Evolutionary conservation across 2,797 vertebrate species (phyloP), one percentile per base, ranked within the genome.

Genomic region (Euphonia xanthogaster): DNA sequence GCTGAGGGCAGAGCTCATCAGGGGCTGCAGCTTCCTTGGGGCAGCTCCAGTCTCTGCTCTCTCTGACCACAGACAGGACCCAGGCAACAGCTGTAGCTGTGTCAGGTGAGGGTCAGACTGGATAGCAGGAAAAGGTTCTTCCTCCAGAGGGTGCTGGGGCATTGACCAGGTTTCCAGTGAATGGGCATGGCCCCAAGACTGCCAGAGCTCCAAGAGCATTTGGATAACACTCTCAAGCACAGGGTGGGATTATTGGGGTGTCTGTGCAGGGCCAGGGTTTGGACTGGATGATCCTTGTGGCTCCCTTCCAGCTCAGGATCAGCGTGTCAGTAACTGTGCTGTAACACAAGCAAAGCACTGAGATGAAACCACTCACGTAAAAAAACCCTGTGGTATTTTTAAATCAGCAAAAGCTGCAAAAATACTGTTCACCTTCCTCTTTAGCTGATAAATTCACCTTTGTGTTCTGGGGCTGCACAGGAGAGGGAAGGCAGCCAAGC

Each of bases 141-240:
- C 24, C 30, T 2, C 20, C 42, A 73, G 24, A 54, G 50, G 28
- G 16, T 30, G 30, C 3, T 24, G 17, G 44, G 55, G 48, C 58
- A 73, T 16, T 47, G 30, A 0, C 0, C 42, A 48, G 16, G 21
- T 30, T 83, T 30, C 24, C 17, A 25, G 42, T 25, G 68, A 63
- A n/a, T 47, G 48, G 30, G 10, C 20, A 54, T 2, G 1, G 67
- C 40, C 7, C 50, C 40, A 2, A 17, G 33, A 33, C 33, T 73
- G 50, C 40, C 68, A 73, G 30, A 73, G 13, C 58, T 55, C 30
- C 68, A 47, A 35, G 10, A 73, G 9, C 0, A 1, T 24, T 55
- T 39, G 42, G 20, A 16, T 3, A 33, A 25, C 0, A 0, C 33
- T 47, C 7, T 24, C 33, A 47, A 18, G 44, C 28, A 27, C 40